Conservation (phyloP, 2,888 invertebrate species). For the Dione juno region DNA sequence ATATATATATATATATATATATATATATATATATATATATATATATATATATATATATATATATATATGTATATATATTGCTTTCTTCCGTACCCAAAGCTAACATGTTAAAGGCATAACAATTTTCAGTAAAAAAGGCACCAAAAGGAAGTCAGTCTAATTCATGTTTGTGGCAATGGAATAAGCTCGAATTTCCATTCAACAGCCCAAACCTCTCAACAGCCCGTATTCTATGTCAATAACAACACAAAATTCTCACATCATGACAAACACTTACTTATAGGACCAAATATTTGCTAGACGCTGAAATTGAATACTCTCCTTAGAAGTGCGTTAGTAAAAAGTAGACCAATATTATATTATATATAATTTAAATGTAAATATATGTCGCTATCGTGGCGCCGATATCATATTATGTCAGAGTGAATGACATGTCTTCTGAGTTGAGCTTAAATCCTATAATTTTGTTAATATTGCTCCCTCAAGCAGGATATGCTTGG, state of each 20-base stretch:
- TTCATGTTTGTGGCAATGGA: slow-evolving; percentile 9
- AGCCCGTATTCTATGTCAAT: slow-evolving; percentile 32
- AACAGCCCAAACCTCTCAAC: slow-evolving; percentile 29
- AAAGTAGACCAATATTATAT: slow-evolving; percentile 21
- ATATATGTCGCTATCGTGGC: not conserved
- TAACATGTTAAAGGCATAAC: slow-evolving; percentile 12
- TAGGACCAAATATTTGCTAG: slow-evolving; percentile 38
- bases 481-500: too few species aligned
- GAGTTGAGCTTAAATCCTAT: too few species aligned
- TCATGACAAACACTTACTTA: slow-evolving; percentile 41
- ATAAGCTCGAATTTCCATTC: slow-evolving; percentile 31
- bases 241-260: slow-evolving; percentile 34
- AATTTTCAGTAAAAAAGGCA: slow-evolving; percentile 9
- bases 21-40: not conserved
- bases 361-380: not conserved
- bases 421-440: too few species aligned
- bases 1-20: too few species aligned
- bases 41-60: not conserved
- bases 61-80: not conserved
- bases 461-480: too few species aligned
- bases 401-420: too few species aligned
- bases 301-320: slow-evolving; percentile 37
- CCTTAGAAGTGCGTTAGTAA: slow-evolving; percentile 21
- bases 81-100: slow-evolving; percentile 21
- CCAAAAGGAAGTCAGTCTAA: slow-evolving; percentile 22